These are phyloP conservation scores for Drosophila nigricruria DNA, from an alignment of 2,888 invertebrate genomes.

Conservation along the genomic window DNA sequence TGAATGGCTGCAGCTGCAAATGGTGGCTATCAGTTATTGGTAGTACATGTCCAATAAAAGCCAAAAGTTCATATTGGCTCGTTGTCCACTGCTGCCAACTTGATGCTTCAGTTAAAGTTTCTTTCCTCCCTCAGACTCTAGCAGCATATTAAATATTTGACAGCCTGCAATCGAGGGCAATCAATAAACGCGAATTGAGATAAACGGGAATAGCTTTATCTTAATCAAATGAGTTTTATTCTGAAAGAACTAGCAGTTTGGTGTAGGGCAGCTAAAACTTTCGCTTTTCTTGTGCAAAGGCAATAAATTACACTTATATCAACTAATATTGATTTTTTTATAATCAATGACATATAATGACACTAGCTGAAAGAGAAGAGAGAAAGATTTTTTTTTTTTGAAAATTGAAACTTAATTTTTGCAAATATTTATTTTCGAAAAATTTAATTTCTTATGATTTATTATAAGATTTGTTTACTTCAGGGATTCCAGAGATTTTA, in stretches of 20 bases:
- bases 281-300: not conserved
- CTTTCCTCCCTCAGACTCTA: not conserved
- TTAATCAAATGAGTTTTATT: not conserved
- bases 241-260: not conserved
- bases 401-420: not conserved
- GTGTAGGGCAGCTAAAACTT: not conserved
- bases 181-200: slow-evolving; percentile 21
- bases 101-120: slow-evolving; percentile 28
- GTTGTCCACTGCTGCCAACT: slow-evolving; percentile 16
- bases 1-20: slow-evolving; percentile 66
- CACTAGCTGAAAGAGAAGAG: no score
- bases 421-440: not conserved
- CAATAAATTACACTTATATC: slow-evolving; percentile 1
- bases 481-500: not conserved
- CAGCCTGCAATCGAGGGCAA: slow-evolving; percentile 21
- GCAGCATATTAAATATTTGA: slow-evolving; percentile 31
- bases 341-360: not conserved
- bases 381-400: no score
- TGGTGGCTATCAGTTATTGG: slow-evolving; percentile 65
- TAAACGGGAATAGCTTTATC: slow-evolving; percentile 4
- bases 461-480: not conserved
- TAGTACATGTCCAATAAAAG: slow-evolving; percentile 59
- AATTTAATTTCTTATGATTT: not conserved
- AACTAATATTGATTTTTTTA: not conserved
- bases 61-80: slow-evolving; percentile 45